These are phyloP conservation scores for Diplodus sargus DNA, from an alignment of 2,797 vertebrate genomes.

Conservation along the genomic window DNA sequence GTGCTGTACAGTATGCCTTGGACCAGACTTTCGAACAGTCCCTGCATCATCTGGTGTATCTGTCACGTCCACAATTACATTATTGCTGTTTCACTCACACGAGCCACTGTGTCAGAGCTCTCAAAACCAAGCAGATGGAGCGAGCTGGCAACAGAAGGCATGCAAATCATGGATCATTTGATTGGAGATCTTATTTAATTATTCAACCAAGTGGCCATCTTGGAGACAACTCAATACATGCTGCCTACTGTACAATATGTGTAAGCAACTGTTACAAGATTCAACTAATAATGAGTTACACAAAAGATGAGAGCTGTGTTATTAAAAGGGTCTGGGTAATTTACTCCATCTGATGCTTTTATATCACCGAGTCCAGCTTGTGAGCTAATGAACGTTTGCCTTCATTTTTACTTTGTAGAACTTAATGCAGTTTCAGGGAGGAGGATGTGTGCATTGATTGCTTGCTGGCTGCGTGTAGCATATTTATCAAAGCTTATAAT, in stretches of 20 bases:
- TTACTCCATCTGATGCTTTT: slow-evolving; percentile 29
- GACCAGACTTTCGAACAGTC: slow-evolving; percentile 79
- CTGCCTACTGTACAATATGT: slow-evolving; percentile 82
- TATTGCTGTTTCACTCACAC: slow-evolving; percentile 83
- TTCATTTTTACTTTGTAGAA: slow-evolving; percentile 44
- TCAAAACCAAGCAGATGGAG: slow-evolving; percentile 86
- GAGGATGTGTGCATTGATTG: slow-evolving; percentile 37
- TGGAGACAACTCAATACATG: slow-evolving; percentile 72
- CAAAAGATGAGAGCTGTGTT: slow-evolving; percentile 50
- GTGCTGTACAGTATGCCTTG: slow-evolving; percentile 75
- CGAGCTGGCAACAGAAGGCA: slow-evolving; percentile 84
- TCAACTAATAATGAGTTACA: slow-evolving; percentile 64
- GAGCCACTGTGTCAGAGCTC: slow-evolving; percentile 85
- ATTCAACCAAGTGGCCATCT: slow-evolving; percentile 82
- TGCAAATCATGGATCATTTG: slow-evolving; percentile 85
- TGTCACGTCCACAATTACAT: slow-evolving; percentile 82
- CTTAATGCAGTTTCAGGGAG: slow-evolving; percentile 22
- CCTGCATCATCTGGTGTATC: slow-evolving; percentile 81
- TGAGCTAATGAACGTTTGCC: slow-evolving; percentile 24
- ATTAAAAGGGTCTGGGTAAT: slow-evolving; percentile 19
- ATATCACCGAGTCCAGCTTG: not conserved
- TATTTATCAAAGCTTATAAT: slow-evolving; percentile 34
- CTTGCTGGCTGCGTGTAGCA: slow-evolving; percentile 23
- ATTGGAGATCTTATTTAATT: slow-evolving; percentile 85
- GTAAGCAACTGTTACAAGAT: slow-evolving; percentile 76